Conservation (phyloP, 2,797 vertebrate genomes). For the Perodicticus potto region DNA sequence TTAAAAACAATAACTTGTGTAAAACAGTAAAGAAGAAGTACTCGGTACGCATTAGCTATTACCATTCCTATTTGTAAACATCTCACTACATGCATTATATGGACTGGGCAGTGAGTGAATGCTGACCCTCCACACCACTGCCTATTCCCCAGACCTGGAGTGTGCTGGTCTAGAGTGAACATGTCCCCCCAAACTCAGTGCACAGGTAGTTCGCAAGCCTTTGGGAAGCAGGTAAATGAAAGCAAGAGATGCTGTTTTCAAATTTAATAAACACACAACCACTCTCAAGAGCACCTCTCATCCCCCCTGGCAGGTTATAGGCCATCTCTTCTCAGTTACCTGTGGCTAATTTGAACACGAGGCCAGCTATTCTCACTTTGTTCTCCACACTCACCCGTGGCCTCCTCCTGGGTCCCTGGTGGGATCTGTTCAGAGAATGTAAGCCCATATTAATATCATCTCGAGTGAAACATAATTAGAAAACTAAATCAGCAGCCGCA, state of each 20-base stretch:
- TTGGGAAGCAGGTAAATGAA: constrained; percentile 60
- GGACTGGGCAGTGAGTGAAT: not conserved
- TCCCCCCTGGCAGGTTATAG: constrained; percentile 54
- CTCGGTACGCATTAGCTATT: not conserved
- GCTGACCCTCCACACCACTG: rapidly evolving
- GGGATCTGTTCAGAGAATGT: constrained; percentile 59
- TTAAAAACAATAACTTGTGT: not conserved
- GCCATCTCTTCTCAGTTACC: constrained; percentile 73
- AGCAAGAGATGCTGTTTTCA: constrained; percentile 68
- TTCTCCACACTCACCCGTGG: not conserved
- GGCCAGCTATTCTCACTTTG: not conserved
- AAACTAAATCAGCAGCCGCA: constrained; percentile 67
- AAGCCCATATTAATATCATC: constrained; percentile 69
- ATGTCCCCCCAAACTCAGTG: not conserved
- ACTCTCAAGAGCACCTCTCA: constrained; percentile 24
- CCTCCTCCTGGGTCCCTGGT: not conserved
- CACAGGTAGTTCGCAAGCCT: not conserved
- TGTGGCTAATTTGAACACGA: constrained; percentile 78
- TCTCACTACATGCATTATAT: not conserved
- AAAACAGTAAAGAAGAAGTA: not conserved
- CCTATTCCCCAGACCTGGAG: not conserved
- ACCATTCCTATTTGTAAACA: not conserved
- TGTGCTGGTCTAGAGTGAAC: not conserved
- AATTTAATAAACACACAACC: constrained; percentile 73
- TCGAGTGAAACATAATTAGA: constrained; percentile 79